Percentiles rank a stretch among this genome's conserved stretches.
phyloP scores from a whole-genome alignment of 2,888 invertebrate species.

The Paralinhomoeus sp. region DNA sequence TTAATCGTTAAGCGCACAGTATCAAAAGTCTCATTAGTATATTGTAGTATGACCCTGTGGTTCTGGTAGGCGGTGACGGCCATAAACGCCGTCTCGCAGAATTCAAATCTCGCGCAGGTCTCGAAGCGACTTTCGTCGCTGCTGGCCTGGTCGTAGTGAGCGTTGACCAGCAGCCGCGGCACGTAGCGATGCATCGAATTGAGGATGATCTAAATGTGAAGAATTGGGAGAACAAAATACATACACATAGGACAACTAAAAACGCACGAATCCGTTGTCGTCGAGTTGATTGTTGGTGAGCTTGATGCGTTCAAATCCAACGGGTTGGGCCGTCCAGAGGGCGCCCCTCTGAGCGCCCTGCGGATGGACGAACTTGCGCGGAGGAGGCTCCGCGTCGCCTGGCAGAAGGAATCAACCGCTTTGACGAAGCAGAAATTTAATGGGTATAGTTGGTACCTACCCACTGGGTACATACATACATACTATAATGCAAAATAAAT shows the following conservation, averaged over 20 bases:
- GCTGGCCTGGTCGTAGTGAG: too few species aligned
- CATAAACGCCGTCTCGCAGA: conserved; percentile 91
- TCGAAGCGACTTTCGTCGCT: conserved; percentile 41
- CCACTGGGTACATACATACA: too few species aligned
- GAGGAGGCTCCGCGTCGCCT: conserved; percentile 53
- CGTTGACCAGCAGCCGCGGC: conserved; percentile 44
- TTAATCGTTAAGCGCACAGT: not conserved
- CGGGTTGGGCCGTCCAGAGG: conserved; percentile 65
- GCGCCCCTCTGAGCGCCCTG: conserved; percentile 84
- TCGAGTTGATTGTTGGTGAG: conserved; percentile 95
- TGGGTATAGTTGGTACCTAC: not conserved
- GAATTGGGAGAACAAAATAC: too few species aligned
- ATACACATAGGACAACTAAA: too few species aligned
- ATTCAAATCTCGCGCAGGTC: conserved; percentile 79
- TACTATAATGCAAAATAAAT: too few species aligned
- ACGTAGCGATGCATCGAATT: conserved; percentile 99
- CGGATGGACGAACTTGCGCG: conserved; percentile 68
- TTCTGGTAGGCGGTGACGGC: conserved; percentile 99
- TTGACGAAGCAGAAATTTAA: too few species aligned
- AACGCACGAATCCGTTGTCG: conserved; percentile 69
- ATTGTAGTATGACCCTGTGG: conserved; percentile 57
- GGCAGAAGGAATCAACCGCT: not conserved
- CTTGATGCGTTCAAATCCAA: conserved; percentile 93
- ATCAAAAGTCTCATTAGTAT: not conserved
- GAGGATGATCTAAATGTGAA: conserved; percentile 81